A percentile compares a stretch with the other conserved stretches of the same genome.
Conservation (phyloP, 1,140 invertebrate genomes). For the Penaeus japonicus region DNA sequence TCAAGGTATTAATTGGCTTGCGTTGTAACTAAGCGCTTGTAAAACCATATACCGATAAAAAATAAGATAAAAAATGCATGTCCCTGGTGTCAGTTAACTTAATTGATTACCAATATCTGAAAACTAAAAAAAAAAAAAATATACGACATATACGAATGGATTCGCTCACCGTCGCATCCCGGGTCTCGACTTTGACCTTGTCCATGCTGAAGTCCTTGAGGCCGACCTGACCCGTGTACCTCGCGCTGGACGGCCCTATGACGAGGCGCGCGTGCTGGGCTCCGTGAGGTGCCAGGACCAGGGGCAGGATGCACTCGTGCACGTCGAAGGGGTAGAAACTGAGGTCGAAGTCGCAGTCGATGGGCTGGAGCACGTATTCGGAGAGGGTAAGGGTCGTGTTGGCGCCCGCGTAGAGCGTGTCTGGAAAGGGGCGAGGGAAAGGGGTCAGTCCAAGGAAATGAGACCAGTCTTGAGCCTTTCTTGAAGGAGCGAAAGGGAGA, state of each 20-base stretch:
- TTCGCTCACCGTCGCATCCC: conserved; percentile 10
- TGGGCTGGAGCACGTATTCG: conserved; percentile 22
- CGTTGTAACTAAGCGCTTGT: too few relatives aligned
- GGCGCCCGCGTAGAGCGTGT: conserved; percentile 23
- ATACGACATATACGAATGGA: too few relatives aligned
- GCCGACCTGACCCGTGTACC: conserved; percentile 8
- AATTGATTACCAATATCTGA: too few relatives aligned
- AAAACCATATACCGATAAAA: too few relatives aligned
- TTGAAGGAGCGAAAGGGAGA: too few relatives aligned
- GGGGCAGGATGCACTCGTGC: conserved; percentile 31
- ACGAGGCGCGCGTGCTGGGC: conserved; percentile 15
- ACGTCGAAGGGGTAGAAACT: conserved; percentile 47
- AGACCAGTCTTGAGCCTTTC: too few relatives aligned
- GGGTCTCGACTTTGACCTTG: background rate
- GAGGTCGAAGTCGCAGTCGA: conserved; percentile 43
- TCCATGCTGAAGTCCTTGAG: conserved; percentile 23
- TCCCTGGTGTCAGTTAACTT: too few relatives aligned
- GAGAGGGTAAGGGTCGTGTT: conserved; percentile 43
- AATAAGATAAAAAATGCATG: too few relatives aligned
- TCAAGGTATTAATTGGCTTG: too few relatives aligned
- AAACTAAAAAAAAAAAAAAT: too few relatives aligned
- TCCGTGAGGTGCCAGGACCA: conserved; percentile 32
- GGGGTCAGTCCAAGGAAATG: too few relatives aligned
- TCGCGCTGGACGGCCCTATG: background rate
- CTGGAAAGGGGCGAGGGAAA: background rate